Evolutionary conservation across 2,113 vertebrate genomes (phyloP).

Genomic region (Uropsilus gracilis): DNA sequence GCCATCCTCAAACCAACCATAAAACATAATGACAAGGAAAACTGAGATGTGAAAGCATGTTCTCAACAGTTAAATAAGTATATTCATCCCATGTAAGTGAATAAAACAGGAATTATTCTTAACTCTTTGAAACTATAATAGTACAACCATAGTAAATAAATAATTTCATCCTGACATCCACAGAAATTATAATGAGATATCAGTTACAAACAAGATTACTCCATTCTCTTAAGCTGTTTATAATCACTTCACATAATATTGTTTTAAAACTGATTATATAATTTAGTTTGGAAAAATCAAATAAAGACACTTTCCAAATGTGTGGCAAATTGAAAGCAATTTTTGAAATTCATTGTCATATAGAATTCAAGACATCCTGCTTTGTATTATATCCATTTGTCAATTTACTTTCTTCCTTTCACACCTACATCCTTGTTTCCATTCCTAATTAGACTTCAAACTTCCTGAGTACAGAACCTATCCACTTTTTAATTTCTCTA

Average conservation of each 20-base stretch:
- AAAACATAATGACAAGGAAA: slow-evolving; percentile 50
- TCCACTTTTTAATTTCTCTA: slow-evolving; percentile 42
- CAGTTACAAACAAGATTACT: slow-evolving; percentile 18
- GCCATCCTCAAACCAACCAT: slow-evolving; percentile 52
- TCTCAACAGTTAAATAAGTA: slow-evolving; percentile 44
- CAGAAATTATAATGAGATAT: slow-evolving; percentile 47
- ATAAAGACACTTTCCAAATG: slow-evolving; percentile 58
- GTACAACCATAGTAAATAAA: slow-evolving; percentile 54
- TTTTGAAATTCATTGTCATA: slow-evolving; percentile 50
- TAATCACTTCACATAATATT: slow-evolving; percentile 28
- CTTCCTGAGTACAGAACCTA: slow-evolving; percentile 44
- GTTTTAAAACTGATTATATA: slow-evolving; percentile 49
- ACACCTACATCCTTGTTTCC: not conserved
- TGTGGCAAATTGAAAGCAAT: slow-evolving; percentile 32
- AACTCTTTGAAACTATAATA: slow-evolving; percentile 20
- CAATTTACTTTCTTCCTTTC: slow-evolving; percentile 38
- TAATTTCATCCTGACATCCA: slow-evolving; percentile 33
- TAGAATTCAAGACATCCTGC: slow-evolving; percentile 56
- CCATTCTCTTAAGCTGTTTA: not conserved
- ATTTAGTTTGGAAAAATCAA: slow-evolving; percentile 53
- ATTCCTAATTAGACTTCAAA: slow-evolving; percentile 59
- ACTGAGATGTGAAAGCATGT: slow-evolving; percentile 14
- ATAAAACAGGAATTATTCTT: slow-evolving; percentile 38
- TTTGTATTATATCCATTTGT: slow-evolving; percentile 42
- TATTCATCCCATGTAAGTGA: not conserved